Percentiles rank a stretch among this genome's conserved stretches.
Evolutionary conservation across 2,113 vertebrate species (phyloP).

Genomic region (Camelus bactrianus): DNA sequence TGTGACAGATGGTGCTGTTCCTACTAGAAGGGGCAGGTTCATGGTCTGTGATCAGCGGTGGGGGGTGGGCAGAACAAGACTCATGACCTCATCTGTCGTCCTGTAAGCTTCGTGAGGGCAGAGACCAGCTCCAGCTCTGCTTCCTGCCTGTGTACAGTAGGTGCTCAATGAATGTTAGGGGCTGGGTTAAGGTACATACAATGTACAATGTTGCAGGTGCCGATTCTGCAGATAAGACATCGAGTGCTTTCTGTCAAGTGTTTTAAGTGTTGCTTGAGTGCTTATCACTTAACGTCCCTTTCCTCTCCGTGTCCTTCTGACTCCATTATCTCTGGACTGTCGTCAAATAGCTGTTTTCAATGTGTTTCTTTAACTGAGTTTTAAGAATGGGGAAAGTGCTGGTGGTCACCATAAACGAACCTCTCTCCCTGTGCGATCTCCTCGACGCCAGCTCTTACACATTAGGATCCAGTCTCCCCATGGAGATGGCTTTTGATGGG

Average conservation of each 20-base stretch:
- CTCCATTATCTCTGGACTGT: background rate
- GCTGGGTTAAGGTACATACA: background rate
- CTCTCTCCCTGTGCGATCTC: background rate
- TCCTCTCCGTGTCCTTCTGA: background rate
- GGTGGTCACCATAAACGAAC: conserved; percentile 24
- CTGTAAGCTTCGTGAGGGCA: background rate
- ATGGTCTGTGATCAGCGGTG: background rate
- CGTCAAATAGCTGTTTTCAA: background rate
- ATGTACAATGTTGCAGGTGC: background rate
- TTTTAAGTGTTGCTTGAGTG: background rate
- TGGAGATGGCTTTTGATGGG: background rate
- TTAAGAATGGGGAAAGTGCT: background rate
- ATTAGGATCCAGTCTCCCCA: background rate
- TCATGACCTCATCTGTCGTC: background rate
- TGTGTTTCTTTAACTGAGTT: background rate
- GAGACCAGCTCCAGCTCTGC: background rate
- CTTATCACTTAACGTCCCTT: background rate
- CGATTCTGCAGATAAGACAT: background rate
- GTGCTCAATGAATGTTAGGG: rapidly evolving
- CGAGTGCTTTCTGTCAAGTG: background rate
- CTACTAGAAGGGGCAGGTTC: background rate
- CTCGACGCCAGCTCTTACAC: background rate
- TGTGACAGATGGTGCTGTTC: background rate
- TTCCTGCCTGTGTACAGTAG: background rate
- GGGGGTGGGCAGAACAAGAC: background rate